phyloP scores from a whole-genome alignment of 2,113 vertebrate genomes.

The Ailuropoda melanoleuca region DNA sequence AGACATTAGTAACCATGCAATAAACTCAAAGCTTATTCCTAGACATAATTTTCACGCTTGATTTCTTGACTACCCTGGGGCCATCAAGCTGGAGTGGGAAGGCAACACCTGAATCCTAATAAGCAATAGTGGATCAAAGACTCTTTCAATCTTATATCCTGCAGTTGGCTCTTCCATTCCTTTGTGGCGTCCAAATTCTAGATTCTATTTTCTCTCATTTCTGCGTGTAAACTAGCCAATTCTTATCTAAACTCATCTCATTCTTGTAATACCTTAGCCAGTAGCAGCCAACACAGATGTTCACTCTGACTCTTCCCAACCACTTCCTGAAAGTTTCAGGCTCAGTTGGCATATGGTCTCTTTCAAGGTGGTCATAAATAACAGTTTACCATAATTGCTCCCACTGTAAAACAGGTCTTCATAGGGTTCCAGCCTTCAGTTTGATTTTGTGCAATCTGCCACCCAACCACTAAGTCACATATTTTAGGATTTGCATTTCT shows the following conservation, averaged over 20 bases:
- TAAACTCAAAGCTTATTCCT: not conserved
- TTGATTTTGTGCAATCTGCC: not conserved
- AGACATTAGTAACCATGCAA: not conserved
- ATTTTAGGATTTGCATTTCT: not conserved
- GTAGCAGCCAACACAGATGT: not conserved
- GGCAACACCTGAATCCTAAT: not conserved
- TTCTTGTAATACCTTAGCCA: not conserved
- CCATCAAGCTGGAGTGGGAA: not conserved
- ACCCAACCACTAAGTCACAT: not conserved
- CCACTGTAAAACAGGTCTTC: not conserved
- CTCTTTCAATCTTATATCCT: not conserved
- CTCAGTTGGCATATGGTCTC: not conserved
- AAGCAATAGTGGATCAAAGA: not conserved
- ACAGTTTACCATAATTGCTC: not conserved
- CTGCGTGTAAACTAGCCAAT: not conserved
- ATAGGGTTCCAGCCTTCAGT: not conserved
- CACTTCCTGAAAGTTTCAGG: not conserved
- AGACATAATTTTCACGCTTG: conserved; percentile 26
- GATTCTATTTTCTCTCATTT: conserved; percentile 31
- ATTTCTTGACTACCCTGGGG: not conserved
- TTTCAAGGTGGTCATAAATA: not conserved
- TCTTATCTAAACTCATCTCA: conserved; percentile 25
- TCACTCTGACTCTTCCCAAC: not conserved
- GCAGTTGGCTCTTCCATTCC: not conserved
- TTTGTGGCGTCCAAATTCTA: not conserved